A percentile compares a stretch with the other conserved stretches of the same genome.
Conservation (phyloP, 2,113 vertebrate species). For the Lamprologus callipterus region DNA sequence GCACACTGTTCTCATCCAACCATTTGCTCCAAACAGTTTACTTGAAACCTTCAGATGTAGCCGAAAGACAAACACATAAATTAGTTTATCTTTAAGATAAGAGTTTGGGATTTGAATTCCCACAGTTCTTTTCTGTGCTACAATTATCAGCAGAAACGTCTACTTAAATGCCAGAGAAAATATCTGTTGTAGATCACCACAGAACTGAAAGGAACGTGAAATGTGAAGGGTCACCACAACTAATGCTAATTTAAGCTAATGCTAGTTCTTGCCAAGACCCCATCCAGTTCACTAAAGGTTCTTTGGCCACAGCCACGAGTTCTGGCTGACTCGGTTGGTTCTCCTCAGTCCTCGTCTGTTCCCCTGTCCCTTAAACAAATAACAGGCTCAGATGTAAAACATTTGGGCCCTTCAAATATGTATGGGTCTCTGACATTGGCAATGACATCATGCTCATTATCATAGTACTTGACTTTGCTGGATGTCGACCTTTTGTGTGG, state of each 20-base stretch:
- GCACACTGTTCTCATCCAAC: not conserved
- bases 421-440: not conserved
- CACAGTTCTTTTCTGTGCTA: not conserved
- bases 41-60: not conserved
- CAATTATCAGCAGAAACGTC: not conserved
- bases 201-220: not conserved
- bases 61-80: not conserved
- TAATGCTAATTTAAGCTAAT: not conserved
- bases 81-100: not conserved
- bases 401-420: not conserved
- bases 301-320: not conserved
- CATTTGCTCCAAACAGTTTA: not conserved
- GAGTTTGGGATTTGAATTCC: not conserved
- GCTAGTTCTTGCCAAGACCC: not conserved
- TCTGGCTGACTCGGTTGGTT: not conserved
- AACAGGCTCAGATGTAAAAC: not conserved
- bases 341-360: not conserved
- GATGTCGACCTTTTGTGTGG: not conserved
- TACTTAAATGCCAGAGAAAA: not conserved
- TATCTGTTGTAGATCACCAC: not conserved
- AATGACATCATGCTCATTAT: not conserved
- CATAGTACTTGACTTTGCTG: not conserved
- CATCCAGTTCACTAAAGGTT: slow-evolving; percentile 1
- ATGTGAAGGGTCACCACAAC: not conserved
- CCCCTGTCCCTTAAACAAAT: not conserved